Evolutionary conservation across 2,888 invertebrate genomes (phyloP).

Genomic region (Saturnia japonica): DNA sequence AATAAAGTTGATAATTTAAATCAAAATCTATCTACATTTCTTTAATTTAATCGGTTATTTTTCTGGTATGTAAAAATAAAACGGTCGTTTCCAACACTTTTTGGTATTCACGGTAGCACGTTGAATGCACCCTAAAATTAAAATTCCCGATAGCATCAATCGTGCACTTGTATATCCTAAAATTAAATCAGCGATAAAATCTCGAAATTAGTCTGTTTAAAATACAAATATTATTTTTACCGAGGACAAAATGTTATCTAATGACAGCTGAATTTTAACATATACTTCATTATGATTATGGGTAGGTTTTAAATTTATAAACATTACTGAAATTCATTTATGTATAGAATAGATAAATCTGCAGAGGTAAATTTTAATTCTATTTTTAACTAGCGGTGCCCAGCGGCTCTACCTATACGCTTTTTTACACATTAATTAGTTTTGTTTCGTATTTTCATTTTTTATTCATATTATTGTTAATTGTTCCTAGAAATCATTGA

Average conservation of each 20-base stretch:
- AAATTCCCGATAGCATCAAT: not conserved
- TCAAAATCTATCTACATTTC: not conserved
- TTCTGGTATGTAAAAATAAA: too few species aligned
- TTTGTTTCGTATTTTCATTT: too few species aligned
- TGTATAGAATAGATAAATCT: too few species aligned
- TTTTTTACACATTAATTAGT: too few species aligned
- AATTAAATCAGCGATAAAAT: conserved; percentile 3
- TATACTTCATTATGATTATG: not conserved
- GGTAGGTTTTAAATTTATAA: not conserved
- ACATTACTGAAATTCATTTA: too few species aligned
- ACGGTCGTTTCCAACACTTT: conserved; percentile 5
- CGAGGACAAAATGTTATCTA: not conserved
- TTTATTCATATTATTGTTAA: too few species aligned
- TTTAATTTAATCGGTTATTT: not conserved
- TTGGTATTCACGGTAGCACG: conserved; percentile 1
- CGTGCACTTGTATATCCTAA: not conserved
- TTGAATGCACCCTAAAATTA: not conserved
- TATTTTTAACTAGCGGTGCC: too few species aligned
- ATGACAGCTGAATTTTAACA: not conserved
- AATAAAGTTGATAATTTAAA: not conserved
- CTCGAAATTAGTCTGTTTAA: conserved; percentile 5
- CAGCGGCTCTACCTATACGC: too few species aligned
- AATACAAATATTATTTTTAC: not conserved
- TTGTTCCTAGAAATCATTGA: too few species aligned
- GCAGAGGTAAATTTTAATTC: too few species aligned